Evolutionary conservation across 2,113 vertebrate species (phyloP), one percentile per base, ranked within the genome.

Genomic region (Synchiropus splendidus): DNA sequence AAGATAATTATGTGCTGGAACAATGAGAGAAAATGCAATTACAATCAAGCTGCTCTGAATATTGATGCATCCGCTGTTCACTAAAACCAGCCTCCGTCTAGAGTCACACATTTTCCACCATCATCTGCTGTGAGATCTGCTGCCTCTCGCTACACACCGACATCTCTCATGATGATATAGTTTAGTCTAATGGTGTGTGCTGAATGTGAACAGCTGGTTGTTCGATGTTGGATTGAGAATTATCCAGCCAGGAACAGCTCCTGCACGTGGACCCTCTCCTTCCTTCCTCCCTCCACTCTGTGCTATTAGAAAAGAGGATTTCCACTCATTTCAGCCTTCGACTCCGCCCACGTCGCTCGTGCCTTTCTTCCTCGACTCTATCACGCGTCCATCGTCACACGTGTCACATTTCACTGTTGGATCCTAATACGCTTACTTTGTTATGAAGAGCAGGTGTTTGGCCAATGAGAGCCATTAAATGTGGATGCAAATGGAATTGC

Each of bases 391-490:
- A 27, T n/a, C n/a, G n/a, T n/a, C n/a, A n/a, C n/a, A n/a, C n/a
- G n/a, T n/a, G n/a, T n/a, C n/a, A n/a, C n/a, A n/a, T n/a, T n/a
- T n/a, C n/a, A n/a, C n/a, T n/a, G n/a, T n/a, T n/a, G n/a, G n/a
- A n/a, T n/a, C n/a, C n/a, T n/a, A n/a, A n/a, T n/a, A n/a, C n/a
- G n/a, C n/a, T n/a, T n/a, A n/a, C n/a, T n/a, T n/a, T n/a, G n/a
- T n/a, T n/a, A n/a, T n/a, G n/a, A n/a, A n/a, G 70, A 74, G 55
- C 78, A 80, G 73, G 61, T 78, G 72, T 78, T 74, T 35, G 47
- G 41, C 55, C 57, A 27, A 27, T 8, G 21, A 27, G 21, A 27
- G 21, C 4, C 4, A 5, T 27, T 27, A 8, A 27, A 27, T 27
- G 21, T 27, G 21, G 21, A 27, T n/a, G n/a, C n/a, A n/a, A n/a